phyloP scores from a whole-genome alignment of 2,797 vertebrate species.

The Ceyx erithaca region DNA sequence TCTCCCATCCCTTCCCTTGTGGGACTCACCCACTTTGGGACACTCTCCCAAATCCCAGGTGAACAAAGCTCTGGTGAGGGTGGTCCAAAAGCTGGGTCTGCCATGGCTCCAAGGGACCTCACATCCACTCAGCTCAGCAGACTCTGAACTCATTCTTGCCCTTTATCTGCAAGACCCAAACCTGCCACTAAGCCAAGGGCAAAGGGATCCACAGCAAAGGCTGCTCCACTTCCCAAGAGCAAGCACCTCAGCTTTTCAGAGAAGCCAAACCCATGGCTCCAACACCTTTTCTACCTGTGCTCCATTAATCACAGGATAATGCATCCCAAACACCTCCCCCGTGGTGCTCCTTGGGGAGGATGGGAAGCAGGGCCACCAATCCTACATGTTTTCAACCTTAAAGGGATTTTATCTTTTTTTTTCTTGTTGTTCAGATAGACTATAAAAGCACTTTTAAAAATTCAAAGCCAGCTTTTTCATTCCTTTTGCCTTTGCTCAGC shows the following conservation, averaged over 20 bases:
- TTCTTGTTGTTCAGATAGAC: neutral
- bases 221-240: neutral
- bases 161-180: neutral
- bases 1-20: neutral
- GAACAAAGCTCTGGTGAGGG: neutral
- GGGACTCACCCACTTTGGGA: neutral
- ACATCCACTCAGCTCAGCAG: neutral
- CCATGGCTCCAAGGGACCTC: fast-evolving
- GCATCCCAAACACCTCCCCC: neutral
- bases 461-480: conserved; percentile 46
- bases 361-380: neutral
- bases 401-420: neutral
- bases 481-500: conserved; percentile 5
- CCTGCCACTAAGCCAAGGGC: neutral
- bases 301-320: neutral
- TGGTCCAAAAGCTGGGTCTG: neutral
- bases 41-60: fast-evolving
- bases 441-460: conserved; percentile 31
- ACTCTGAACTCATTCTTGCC: neutral
- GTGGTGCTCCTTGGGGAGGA: fast-evolving
- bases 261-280: neutral
- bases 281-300: neutral
- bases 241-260: fast-evolving
- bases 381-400: neutral
- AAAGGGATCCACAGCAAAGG: neutral